Evolutionary conservation across 2,797 vertebrate species (phyloP), one percentile per base, ranked within the genome.

Genomic region (Manis crassicaudata): DNA sequence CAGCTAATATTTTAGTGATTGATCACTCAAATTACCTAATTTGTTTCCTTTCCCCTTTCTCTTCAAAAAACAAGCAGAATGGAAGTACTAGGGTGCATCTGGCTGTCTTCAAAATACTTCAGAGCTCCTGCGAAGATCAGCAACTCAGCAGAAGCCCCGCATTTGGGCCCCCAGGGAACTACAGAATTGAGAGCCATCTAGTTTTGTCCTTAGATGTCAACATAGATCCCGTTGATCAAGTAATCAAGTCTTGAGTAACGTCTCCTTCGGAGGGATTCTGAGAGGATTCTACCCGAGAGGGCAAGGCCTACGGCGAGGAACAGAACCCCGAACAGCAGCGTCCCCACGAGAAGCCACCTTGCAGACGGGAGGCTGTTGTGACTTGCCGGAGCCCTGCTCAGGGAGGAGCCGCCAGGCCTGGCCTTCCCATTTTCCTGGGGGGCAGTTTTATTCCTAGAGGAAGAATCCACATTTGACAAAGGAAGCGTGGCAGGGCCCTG

Each of bases 161-260:
- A 2, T 16, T 37, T 83, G 81, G 29, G 37, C 63, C 73, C 52
- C 3, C 3, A 52, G 58, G 58, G 12, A 85, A 65, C 83, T 65
- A 72, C 72, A 11, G 8, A 95, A 46, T 43, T 5, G 67, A 76
- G 90, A 94, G 82, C 52, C 10, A 37, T 10, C 16, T 25, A 68
- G 29, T 23, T 90, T 84, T 12, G 18, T n/a, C 73, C 32, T 98
- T 97, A 99, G 73, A 99, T 98, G 90, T 99, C 99, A 29, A 99
- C 98, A 96, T 99, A 99, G 94, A 99, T 99, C 81, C 99, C 99
- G 73, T 99, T 99, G 93, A 99, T 99, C 98, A 99, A 96, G 92
- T 98, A 99, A 96, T 99, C 99, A 95, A 99, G 98, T 93, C 99
- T 98, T 0, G 99, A 99, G 97, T 99, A 99, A 70, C 98, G 99